A percentile compares a stretch with the other conserved stretches of the same genome.
Conservation (phyloP, 2,888 invertebrate genomes). For the Drosophila tripunctata region DNA sequence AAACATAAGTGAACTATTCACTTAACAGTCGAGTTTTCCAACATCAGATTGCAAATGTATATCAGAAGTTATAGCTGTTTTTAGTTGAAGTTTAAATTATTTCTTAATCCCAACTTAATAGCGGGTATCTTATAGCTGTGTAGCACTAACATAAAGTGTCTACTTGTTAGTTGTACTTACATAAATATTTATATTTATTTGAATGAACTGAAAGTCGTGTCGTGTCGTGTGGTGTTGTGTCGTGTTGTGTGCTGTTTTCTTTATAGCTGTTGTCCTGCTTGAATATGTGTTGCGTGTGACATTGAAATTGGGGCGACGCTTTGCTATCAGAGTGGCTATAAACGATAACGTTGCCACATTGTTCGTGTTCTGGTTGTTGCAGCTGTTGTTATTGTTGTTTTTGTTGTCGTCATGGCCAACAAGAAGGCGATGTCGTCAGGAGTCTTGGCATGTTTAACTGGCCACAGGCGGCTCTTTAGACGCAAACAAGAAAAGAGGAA, state of each 20-base stretch:
- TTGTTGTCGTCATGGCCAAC: conserved; percentile 38
- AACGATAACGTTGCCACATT: conserved; percentile 27
- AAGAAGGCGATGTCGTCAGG: conserved; percentile 32
- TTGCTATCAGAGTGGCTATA: conserved; percentile 17
- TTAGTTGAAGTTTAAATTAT: background rate
- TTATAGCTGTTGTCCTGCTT: no score
- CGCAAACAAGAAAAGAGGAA: no score
- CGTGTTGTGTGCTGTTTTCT: background rate
- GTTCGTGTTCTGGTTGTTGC: conserved; percentile 18
- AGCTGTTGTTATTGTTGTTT: no score
- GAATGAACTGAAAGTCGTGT: background rate
- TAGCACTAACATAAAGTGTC: background rate
- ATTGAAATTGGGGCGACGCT: conserved; percentile 31
- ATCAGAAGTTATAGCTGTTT: background rate
- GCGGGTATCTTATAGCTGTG: background rate
- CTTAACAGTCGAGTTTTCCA: no score
- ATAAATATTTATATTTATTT: conserved; percentile 18
- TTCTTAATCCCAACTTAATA: background rate
- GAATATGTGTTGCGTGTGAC: conserved; percentile 39
- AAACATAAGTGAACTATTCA: no score
- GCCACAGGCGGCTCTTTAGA: conserved; percentile 52
- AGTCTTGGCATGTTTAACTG: conserved; percentile 49
- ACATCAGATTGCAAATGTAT: background rate
- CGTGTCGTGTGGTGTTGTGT: no score
- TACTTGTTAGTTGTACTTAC: conserved; percentile 1